A percentile compares a stretch with the other conserved stretches of the same genome.
Conservation (phyloP, 1,140 invertebrate genomes). For the roundworm (Caenorhabditis elegans) region WBcel235 BX284603.4:1179001-1179500, state of each 20-base stretch:
- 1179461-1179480: too few relatives aligned
- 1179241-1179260: neutral
- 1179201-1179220: constrained; percentile 11
- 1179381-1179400: too few relatives aligned
- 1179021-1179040: neutral
- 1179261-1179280: too few relatives aligned
- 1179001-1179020: neutral
- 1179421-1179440: too few relatives aligned
- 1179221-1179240: constrained; percentile 15
- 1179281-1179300: too few relatives aligned
- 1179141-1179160: neutral
- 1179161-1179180: neutral
- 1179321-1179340: too few relatives aligned
- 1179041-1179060: neutral
- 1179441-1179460: too few relatives aligned
- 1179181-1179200: constrained; percentile 1
- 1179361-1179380: too few relatives aligned
- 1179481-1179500: too few relatives aligned
- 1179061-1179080: neutral
- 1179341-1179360: too few relatives aligned
- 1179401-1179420: too few relatives aligned
- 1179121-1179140: constrained; percentile 4
- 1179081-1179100: neutral
- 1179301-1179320: too few relatives aligned
- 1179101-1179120: neutral